phyloP scores from a whole-genome alignment of 2,113 vertebrate genomes.

The Ginglymostoma cirratum region DNA sequence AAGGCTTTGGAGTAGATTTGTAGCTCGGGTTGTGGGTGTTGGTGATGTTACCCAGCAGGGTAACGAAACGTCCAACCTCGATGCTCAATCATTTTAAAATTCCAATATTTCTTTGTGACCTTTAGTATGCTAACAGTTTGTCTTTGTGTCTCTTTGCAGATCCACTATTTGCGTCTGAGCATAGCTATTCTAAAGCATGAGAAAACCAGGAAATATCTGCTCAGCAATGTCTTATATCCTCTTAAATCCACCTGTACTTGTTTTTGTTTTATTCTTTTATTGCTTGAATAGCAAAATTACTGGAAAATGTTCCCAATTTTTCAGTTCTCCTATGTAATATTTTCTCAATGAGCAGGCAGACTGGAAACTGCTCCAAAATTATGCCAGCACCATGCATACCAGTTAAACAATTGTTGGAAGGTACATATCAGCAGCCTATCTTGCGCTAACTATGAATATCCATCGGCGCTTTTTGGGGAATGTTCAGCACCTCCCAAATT shows the following conservation, averaged over 20 bases:
- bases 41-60: too few species aligned
- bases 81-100: not conserved
- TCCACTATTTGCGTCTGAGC: constrained; percentile 86
- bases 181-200: constrained; percentile 84
- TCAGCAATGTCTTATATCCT: constrained; percentile 96
- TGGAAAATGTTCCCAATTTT: not conserved
- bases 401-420: not conserved
- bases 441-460: not conserved
- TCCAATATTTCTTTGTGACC: constrained; percentile 32
- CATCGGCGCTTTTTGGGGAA: not conserved
- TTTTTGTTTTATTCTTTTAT: not conserved
- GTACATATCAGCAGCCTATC: not conserved
- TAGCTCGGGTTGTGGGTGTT: too few species aligned
- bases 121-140: not conserved
- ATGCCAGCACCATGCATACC: not conserved
- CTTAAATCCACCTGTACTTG: not conserved
- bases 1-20: too few species aligned
- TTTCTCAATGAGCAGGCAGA: not conserved
- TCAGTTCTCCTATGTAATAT: not conserved
- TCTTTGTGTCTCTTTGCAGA: constrained; percentile 58
- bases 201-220: constrained; percentile 89
- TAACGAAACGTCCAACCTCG: too few species aligned
- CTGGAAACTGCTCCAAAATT: not conserved
- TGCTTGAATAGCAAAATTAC: not conserved
- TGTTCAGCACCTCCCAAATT: not conserved